Conservation (phyloP, 2,797 vertebrate genomes). For the Mus spretus region DNA sequence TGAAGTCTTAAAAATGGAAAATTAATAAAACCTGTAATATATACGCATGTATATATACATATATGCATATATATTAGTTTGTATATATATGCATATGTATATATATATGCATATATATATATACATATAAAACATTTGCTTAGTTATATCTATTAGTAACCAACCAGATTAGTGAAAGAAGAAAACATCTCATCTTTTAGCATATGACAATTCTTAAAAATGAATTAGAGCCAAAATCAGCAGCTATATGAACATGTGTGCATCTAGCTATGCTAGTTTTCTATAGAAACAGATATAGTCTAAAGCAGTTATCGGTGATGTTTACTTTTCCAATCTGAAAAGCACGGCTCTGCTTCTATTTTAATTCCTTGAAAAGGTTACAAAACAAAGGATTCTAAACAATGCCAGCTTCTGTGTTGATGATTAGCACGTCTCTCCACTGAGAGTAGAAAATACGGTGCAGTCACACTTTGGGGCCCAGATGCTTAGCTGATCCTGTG, state of each 20-base stretch:
- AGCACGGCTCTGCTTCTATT: slow-evolving; percentile 6
- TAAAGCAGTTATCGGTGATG: background rate
- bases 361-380: slow-evolving; percentile 42
- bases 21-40: background rate
- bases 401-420: slow-evolving; percentile 59
- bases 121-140: slow-evolving; percentile 4
- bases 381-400: slow-evolving; percentile 70
- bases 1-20: background rate
- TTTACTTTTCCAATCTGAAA: slow-evolving; percentile 54
- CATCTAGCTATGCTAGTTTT: background rate
- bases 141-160: slow-evolving; percentile 54
- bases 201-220: slow-evolving; percentile 58
- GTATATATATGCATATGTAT: background rate
- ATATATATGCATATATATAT: background rate
- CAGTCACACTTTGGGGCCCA: slow-evolving; percentile 89
- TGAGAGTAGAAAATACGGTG: slow-evolving; percentile 75
- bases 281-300: background rate
- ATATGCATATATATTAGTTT: too few species aligned
- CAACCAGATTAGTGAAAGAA: slow-evolving; percentile 58
- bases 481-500: slow-evolving; percentile 91
- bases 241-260: slow-evolving; percentile 1
- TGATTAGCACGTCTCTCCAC: slow-evolving; percentile 71
- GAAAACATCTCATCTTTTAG: slow-evolving; percentile 59
- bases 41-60: background rate
- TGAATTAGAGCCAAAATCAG: slow-evolving; percentile 26